Base-by-base conservation (phyloP, 2,797 vertebrate genomes). In the Labeo calbasu region DNA sequence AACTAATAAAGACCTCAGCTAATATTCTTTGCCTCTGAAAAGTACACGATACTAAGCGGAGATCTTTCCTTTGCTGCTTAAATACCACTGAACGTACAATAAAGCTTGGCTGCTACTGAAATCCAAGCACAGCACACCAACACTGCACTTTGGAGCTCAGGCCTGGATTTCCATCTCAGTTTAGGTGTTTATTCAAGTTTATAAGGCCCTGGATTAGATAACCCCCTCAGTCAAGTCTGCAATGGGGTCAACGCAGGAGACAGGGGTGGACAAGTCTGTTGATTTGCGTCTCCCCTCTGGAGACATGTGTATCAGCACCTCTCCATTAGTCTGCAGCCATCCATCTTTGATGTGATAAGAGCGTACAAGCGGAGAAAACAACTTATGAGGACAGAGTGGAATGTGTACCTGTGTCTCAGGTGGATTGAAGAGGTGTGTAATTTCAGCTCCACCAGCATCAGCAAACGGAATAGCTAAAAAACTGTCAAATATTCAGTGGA, bases 151-250 rank as follows among this genome's bases (percentile, higher is more conserved):
- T 28, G 1, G 8, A 32, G 1, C 25, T 65, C 25, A 32, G 25
- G 14, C 14, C 25, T 65, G 2, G 6, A 65, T 65, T 65, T 65
- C 25, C 25, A 32, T 65, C 25, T 65, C 61, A 65, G 61, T 65
- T 65, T 13, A 32, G 61, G 25, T 28, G 61, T 65, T 65, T 32
- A 32, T 65, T 65, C 25, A 65, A 65, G 14, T 32, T 65, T 25
- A 65, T 8, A 65, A 65, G 76, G 36, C 66, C 9, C 19, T n/a
- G 36, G n/a, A 77, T 77, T 17, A 63, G 84, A 79, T 79, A 83
- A 83, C 71, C 14, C 63, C 53, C 55, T 86, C 70, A 53, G 65
- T 79, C 57, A 79, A 48, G 15, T 70, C 46, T 63, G 66, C 72
- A 83, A 77, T 59, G 61, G 75, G 68, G 77, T 84, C 57, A 50